These are phyloP conservation scores for Aplysina aerophoba DNA, from an alignment of 37 sponge, comb jelly and placozoan genomes.

Conservation along the genomic window DNA sequence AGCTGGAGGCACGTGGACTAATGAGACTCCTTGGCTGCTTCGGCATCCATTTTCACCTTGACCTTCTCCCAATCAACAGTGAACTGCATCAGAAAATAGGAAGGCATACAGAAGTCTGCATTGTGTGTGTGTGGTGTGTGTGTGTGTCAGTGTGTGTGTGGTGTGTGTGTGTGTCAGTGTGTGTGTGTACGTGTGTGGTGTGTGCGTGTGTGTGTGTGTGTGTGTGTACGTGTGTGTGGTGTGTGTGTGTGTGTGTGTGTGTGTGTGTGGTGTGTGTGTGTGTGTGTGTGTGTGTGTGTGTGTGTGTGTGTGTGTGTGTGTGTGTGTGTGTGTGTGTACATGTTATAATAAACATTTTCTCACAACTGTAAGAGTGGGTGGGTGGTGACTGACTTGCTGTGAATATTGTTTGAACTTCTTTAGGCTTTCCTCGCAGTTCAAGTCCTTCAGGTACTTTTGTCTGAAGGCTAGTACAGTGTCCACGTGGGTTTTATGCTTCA, in stretches of 20 bases:
- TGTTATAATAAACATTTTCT: not conserved
- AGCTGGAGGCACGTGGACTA: too few relatives aligned
- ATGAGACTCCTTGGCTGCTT: conserved; percentile 63
- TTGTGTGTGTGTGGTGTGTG: not conserved
- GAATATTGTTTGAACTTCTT: conserved; percentile 73
- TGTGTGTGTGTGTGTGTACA: conserved; percentile 16
- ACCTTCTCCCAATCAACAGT: conserved; percentile 93
- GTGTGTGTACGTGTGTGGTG: not conserved
- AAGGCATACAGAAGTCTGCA: not conserved
- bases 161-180: conserved; percentile 12
- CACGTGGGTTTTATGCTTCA: conserved; percentile 94
- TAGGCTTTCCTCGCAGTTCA: conserved; percentile 77
- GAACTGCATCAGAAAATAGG: conserved; percentile 43
- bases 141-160: conserved; percentile 22
- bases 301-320: conserved; percentile 21
- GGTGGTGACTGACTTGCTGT: too few relatives aligned
- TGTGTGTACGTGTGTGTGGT: conserved; percentile 22
- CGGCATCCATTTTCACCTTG: conserved; percentile 76
- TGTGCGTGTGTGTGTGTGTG: not conserved
- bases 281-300: not conserved
- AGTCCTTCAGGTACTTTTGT: conserved; percentile 71
- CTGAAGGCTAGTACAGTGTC: conserved; percentile 95
- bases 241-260: conserved; percentile 21
- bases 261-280: not conserved
- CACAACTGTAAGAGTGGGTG: not conserved